Percentiles rank a stretch among this genome's conserved stretches.
Conservation (phyloP, 2,113 vertebrate genomes). For the Meriones unguiculatus region DNA sequence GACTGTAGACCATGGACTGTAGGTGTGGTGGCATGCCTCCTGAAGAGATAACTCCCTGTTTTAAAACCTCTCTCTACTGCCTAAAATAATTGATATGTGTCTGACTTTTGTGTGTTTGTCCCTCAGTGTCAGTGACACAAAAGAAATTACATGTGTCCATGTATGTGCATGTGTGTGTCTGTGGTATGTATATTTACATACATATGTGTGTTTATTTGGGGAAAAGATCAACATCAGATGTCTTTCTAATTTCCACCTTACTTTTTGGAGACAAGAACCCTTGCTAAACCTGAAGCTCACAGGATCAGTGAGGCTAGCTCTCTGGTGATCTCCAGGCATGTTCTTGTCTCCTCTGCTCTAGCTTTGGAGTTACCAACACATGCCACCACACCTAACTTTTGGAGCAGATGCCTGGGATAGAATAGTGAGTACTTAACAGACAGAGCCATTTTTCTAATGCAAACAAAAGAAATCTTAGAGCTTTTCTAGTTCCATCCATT, state of each 20-base stretch:
- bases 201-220: not conserved
- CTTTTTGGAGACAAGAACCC: not conserved
- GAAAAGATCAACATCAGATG: not conserved
- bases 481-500: too few species aligned
- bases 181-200: not conserved
- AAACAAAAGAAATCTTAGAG: not conserved
- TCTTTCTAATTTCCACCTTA: not conserved
- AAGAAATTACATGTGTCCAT: not conserved
- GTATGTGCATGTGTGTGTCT: not conserved
- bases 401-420: too few species aligned
- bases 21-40: not conserved
- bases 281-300: not conserved
- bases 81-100: not conserved
- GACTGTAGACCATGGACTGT: too few species aligned
- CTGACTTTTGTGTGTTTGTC: not conserved
- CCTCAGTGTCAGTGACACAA: not conserved
- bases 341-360: not conserved
- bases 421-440: not conserved
- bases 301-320: not conserved
- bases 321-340: not conserved
- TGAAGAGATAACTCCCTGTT: not conserved
- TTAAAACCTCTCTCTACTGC: not conserved
- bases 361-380: not conserved
- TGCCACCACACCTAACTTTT: not conserved
- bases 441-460: not conserved